These are phyloP conservation scores for Galleria mellonella DNA, from an alignment of 1,140 invertebrate species.

Conservation along the genomic window DNA sequence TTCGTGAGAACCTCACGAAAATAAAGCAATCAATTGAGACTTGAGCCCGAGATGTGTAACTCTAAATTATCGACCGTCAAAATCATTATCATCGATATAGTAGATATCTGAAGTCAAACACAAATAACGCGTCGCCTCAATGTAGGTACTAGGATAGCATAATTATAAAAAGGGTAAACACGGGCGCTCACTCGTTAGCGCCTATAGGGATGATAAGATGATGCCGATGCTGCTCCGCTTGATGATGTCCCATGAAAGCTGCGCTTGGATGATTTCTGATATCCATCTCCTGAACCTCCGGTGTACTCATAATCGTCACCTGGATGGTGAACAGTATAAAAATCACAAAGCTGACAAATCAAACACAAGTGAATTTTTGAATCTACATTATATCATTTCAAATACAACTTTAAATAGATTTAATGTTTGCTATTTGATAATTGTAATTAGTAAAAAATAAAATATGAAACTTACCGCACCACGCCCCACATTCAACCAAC, in stretches of 20 bases:
- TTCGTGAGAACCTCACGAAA: too few relatives aligned
- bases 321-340: slow-evolving; percentile 16
- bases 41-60: too few relatives aligned
- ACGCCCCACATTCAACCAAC: slow-evolving; percentile 20
- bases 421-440: too few relatives aligned
- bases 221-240: slow-evolving; percentile 43
- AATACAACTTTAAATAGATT: background rate
- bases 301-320: slow-evolving; percentile 68
- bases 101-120: too few relatives aligned
- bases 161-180: too few relatives aligned
- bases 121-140: too few relatives aligned
- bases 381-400: background rate
- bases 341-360: background rate
- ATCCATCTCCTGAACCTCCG: slow-evolving; percentile 62
- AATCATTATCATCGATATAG: too few relatives aligned
- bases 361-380: background rate
- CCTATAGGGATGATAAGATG: slow-evolving; percentile 67
- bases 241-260: slow-evolving; percentile 49
- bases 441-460: slow-evolving; percentile 8
- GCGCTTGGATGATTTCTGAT: slow-evolving; percentile 58
- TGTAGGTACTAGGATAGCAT: slow-evolving; percentile 2
- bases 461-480: slow-evolving; percentile 32
- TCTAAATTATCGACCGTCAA: too few relatives aligned
- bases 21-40: too few relatives aligned
- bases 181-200: slow-evolving; percentile 40